Percentiles rank a stretch among this genome's conserved stretches.
Conservation (phyloP, 1,140 invertebrate species). For the Nomia melanderi region DNA sequence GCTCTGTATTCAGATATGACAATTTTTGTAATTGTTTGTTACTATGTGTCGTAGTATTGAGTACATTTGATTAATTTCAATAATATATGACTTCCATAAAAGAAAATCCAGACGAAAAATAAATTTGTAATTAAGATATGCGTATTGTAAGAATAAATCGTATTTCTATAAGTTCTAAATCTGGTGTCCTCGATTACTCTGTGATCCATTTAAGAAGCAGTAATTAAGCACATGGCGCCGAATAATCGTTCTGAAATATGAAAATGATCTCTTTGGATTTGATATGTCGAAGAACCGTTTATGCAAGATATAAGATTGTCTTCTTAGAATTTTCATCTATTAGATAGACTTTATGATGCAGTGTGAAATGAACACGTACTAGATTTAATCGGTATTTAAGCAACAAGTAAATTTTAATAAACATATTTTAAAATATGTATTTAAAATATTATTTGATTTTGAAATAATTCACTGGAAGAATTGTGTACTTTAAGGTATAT, state of each 20-base stretch:
- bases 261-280: constrained; percentile 55
- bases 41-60: constrained; percentile 43
- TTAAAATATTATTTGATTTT: constrained; percentile 17
- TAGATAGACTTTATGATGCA: background rate
- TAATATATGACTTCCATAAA: constrained; percentile 48
- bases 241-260: constrained; percentile 68
- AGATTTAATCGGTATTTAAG: constrained; percentile 3
- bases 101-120: constrained; percentile 35
- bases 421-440: background rate
- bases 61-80: constrained; percentile 43
- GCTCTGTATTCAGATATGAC: constrained; percentile 46
- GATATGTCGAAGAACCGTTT: constrained; percentile 18
- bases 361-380: background rate
- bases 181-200: constrained; percentile 55
- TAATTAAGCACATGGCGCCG: constrained; percentile 26
- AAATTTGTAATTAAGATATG: constrained; percentile 72
- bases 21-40: constrained; percentile 52
- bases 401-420: constrained; percentile 25
- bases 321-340: constrained; percentile 9
- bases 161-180: constrained; percentile 74
- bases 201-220: constrained; percentile 24
- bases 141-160: constrained; percentile 74
- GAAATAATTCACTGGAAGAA: constrained; percentile 20
- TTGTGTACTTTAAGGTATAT: background rate
- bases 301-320: constrained; percentile 15